Base-by-base conservation (phyloP, 2,113 vertebrate species). In the Seriola dumerili region DNA sequence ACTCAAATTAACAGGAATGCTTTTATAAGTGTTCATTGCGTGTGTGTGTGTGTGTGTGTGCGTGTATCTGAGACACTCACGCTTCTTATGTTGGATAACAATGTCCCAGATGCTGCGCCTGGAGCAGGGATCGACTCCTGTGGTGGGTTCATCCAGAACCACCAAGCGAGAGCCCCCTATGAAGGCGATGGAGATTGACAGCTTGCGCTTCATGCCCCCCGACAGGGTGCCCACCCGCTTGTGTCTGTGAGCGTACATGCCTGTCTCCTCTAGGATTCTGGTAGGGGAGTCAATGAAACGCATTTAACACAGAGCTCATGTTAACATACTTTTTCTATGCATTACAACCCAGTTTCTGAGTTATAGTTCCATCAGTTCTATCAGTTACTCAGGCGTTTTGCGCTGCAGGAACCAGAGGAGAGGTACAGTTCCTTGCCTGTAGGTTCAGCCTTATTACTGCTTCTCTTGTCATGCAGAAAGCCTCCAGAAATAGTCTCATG, bases 101-200 rank as follows among this genome's bases (percentile, higher is more conserved):
- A 99, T 97, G 89, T 99, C 97, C 98, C 98, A 99, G 95, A 99
- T 99, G 86, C 96, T 96, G 81, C 98, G 95, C 61, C 98, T 95
- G 72, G 98, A 99, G 91, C 98, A 99, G 0, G 98, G 98, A 90
- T 99, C 98, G 44, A 99, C 96, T 1, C 98, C 98, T 4, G 98
- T 98, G 78, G 98, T 99, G 54, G 98, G 98, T 85, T 99, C 98
- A 87, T 99, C 98, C 85, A 99, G 91, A 85, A 99, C 97, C 66
- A 99, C 97, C 84, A 99, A 95, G 13, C 94, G 97, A 4, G 98
- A 99, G 80, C 97, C 97, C 55, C 98, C 98, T 38, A 99, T 98
- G 63, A 99, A 97, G 85, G 98, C 97, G 57, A 99, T 99, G 83
- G 97, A 97, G 89, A 99, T 99, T 14, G 98, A 99, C 54, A 99